These are phyloP conservation scores for Tragelaphus imberbis DNA, from an alignment of 2,113 vertebrate species.

Conservation along the genomic window DNA sequence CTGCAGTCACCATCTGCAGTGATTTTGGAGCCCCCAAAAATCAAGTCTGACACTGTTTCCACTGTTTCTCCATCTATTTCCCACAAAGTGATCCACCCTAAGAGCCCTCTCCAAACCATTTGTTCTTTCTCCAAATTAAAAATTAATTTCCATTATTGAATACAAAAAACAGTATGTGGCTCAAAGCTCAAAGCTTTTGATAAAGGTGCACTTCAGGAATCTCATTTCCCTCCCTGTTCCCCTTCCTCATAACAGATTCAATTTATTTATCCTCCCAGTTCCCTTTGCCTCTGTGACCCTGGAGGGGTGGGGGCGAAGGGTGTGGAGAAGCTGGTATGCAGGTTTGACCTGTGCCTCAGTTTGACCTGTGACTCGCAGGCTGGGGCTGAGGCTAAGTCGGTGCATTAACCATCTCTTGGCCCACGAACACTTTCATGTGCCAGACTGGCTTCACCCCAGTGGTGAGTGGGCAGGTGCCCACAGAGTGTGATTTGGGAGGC, in stretches of 20 bases:
- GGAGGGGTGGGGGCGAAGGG: not conserved
- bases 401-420: not conserved
- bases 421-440: not conserved
- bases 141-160: slow-evolving; percentile 10
- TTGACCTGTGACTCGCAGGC: not conserved
- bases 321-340: not conserved
- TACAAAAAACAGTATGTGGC: not conserved
- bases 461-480: not conserved
- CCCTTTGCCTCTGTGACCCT: not conserved
- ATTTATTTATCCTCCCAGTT: not conserved
- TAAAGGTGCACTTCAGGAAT: not conserved
- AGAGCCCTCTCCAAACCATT: not conserved
- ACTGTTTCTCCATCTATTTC: too few species aligned
- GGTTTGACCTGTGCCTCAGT: not conserved
- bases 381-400: not conserved
- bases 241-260: not conserved
- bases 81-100: not conserved
- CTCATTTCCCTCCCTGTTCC: not conserved
- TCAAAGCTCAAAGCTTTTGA: not conserved
- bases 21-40: too few species aligned
- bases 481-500: not conserved
- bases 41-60: too few species aligned
- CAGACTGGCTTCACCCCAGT: not conserved
- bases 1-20: too few species aligned
- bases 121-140: not conserved